Conservation (phyloP, 2,113 vertebrate genomes). For the Bucco capensis region DNA sequence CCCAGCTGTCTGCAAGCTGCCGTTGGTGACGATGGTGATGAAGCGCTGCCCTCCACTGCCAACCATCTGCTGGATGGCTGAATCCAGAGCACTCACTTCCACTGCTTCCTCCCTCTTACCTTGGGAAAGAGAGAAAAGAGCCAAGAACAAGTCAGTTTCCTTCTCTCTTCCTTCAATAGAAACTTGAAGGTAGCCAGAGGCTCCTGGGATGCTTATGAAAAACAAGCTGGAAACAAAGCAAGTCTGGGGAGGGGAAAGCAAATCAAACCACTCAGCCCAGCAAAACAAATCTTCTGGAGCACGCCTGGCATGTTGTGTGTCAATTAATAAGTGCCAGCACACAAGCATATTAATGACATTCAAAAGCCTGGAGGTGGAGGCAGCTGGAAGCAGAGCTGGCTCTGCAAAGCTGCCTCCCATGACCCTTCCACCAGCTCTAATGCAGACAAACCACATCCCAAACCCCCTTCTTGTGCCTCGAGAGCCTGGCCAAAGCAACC, state of each 20-base stretch:
- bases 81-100: conserved; percentile 68
- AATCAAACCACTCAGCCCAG: not conserved
- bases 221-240: not conserved
- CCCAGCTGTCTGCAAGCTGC: conserved; percentile 72
- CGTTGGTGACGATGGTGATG: conserved; percentile 77
- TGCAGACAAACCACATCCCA: not conserved
- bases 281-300: not conserved
- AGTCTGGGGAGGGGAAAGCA: rapidly evolving
- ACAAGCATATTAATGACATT: rapidly evolving
- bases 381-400: not conserved
- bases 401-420: not conserved
- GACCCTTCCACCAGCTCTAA: not conserved
- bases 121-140: not conserved
- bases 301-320: rapidly evolving
- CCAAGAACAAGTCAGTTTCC: not conserved
- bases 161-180: conserved; percentile 4
- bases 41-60: conserved; percentile 80
- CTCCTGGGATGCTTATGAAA: not conserved
- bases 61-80: conserved; percentile 77
- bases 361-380: not conserved
- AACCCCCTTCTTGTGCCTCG: not conserved
- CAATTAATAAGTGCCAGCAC: rapidly evolving
- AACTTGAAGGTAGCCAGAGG: not conserved
- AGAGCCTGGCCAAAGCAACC: not conserved
- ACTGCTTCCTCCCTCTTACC: conserved; percentile 75